Evolutionary conservation across 2,113 vertebrate species (phyloP).

Genomic region (Pungitius pungitius): DNA sequence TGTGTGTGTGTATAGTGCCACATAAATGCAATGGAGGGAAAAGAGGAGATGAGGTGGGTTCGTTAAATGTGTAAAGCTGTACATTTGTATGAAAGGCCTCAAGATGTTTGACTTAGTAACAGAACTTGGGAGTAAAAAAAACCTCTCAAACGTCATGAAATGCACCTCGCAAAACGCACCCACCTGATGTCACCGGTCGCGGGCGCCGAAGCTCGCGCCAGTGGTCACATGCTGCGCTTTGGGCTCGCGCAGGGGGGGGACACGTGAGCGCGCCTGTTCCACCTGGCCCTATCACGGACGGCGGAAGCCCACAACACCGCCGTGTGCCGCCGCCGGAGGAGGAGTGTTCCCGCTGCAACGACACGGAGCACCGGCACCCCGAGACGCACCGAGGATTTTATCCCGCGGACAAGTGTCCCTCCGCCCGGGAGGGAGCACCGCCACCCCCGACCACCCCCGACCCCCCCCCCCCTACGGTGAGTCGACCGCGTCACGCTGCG

Average conservation of each 20-base stretch:
- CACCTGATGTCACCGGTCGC: not conserved
- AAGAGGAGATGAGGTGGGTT: not conserved
- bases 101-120: not conserved
- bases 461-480: conserved; percentile 58
- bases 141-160: not conserved
- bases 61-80: not conserved
- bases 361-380: conserved; percentile 3
- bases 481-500: conserved; percentile 53
- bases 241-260: not conserved
- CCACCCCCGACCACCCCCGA: too few relatives aligned
- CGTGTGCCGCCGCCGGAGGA: conserved; percentile 3
- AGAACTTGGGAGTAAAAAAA: not conserved
- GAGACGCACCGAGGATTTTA: conserved; percentile 28
- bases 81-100: not conserved
- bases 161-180: not conserved
- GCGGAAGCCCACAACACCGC: conserved; percentile 43
- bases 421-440: conserved; percentile 19
- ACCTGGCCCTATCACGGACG: conserved; percentile 73
- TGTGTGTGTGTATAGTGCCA: too few relatives aligned
- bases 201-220: conserved; percentile 39
- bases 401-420: conserved; percentile 48
- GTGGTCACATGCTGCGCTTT: conserved; percentile 6
- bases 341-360: conserved; percentile 36
- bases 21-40: not conserved
- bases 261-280: conserved; percentile 50